Evolutionary conservation across 2,797 vertebrate species (phyloP).

Genomic region (Carcharodon carcharias): DNA sequence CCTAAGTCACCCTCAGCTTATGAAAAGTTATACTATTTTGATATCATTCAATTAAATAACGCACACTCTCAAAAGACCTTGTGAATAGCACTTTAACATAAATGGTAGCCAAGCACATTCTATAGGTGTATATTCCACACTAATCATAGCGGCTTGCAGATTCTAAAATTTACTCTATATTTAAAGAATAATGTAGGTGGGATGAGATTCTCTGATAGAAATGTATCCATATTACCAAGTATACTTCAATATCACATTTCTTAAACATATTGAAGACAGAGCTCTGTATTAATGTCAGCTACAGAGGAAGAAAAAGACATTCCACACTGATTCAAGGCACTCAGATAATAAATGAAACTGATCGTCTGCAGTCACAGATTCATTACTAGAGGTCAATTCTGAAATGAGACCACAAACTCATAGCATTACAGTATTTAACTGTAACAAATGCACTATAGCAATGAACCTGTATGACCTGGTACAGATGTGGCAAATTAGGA

Average conservation of each 20-base stretch:
- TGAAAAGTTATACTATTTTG: neutral
- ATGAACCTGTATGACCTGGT: slow-evolving; percentile 47
- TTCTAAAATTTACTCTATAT: neutral
- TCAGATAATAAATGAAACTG: slow-evolving; percentile 40
- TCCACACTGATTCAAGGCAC: neutral
- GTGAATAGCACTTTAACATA: neutral
- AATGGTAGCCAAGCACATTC: neutral
- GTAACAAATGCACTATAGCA: slow-evolving; percentile 45
- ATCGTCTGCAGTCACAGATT: slow-evolving; percentile 49
- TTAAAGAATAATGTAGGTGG: neutral
- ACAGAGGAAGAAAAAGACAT: neutral
- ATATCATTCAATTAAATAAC: neutral
- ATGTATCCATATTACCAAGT: neutral
- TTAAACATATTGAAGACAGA: neutral
- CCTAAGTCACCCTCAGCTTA: neutral
- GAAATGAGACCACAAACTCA: slow-evolving; percentile 40
- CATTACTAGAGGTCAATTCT: slow-evolving; percentile 51
- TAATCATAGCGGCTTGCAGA: neutral
- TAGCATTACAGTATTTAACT: slow-evolving; percentile 44
- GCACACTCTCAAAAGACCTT: neutral
- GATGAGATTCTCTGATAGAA: neutral
- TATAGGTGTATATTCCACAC: neutral
- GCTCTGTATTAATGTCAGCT: neutral
- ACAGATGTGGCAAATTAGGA: slow-evolving; percentile 72
- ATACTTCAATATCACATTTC: neutral